Base-by-base conservation (phyloP, 2,888 invertebrate genomes). In the Leptopilina syphax region DNA sequence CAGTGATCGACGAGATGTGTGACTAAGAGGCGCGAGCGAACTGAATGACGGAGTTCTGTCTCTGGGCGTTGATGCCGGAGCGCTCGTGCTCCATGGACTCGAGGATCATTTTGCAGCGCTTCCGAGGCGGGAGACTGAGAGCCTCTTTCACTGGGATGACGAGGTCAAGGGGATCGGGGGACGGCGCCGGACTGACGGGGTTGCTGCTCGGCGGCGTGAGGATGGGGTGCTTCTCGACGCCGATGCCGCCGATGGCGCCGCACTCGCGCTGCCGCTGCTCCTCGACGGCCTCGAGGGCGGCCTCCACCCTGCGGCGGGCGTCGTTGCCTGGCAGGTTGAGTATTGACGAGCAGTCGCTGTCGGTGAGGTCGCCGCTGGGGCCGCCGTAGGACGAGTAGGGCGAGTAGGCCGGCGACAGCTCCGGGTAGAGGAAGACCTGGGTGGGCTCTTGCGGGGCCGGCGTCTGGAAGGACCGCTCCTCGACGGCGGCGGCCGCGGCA, bases 31-130 rank as follows among this genome's bases (percentile, higher is more conserved):
- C 95, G 85, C 95, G 95, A 24, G 97, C 97, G 90, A 96, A 97
- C 86, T 97, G 97, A 90, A 97, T 97, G 76, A 97, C 97, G 3
- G 97, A 97, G 90, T 93, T 95, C 90, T 93, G 92, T 79, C 92
- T 90, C 78, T 92, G 90, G 13, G 90, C 88, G 13, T 92, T 90
- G 8, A 88, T 82, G 57, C 87, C 87, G 60, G 88, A 89, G 65
- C 91, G 88, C 57, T 92, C 91, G 80, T 87, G 90, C 85, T 94
- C 94, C 95, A 93, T 95, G 87, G 93, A 95, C 92, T 94, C 95
- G 91, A 94, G 94, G 91, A 95, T 97, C 94, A 96, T 94, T 91
- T 96, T 97, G 81, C 93, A 94, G 13, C 97, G 94, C 92, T 97
- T 97, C 81, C 97, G 93, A 5, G 96, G 95, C 5, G 97, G 97